phyloP scores from a whole-genome alignment of 2,113 vertebrate genomes.

The Corythoichthys intestinalis region DNA sequence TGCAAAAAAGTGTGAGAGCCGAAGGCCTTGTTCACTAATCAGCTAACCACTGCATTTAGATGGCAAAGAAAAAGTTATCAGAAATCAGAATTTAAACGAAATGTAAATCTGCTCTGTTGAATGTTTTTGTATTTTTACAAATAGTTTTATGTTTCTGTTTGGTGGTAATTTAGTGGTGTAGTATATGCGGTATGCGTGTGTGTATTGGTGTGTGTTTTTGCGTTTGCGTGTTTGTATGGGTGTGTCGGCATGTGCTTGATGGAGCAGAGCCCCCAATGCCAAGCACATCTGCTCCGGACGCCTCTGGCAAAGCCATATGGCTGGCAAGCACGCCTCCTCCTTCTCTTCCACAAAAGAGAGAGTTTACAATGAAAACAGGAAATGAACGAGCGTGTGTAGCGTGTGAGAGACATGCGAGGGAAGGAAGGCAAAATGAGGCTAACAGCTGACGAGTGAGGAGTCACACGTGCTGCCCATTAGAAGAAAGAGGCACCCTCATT shows the following conservation, averaged over 20 bases:
- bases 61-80: neutral
- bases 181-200: conserved; percentile 1
- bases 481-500: conserved; percentile 24
- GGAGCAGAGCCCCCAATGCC: conserved; percentile 54
- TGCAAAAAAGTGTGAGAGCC: conserved; percentile 21
- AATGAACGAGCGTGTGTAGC: conserved; percentile 23
- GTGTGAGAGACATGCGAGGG: conserved; percentile 19
- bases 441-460: conserved; percentile 56
- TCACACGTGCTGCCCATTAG: conserved; percentile 50
- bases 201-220: conserved; percentile 13
- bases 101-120: neutral
- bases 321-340: conserved; percentile 53
- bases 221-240: conserved; percentile 20
- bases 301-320: conserved; percentile 67
- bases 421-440: conserved; percentile 35
- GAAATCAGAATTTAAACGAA: neutral
- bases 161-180: neutral
- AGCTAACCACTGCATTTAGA: neutral
- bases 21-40: conserved; percentile 14
- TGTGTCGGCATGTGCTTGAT: conserved; percentile 48
- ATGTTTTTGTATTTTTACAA: neutral
- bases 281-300: conserved; percentile 67
- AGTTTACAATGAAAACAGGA: conserved; percentile 44
- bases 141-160: neutral
- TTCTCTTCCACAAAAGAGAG: conserved; percentile 46